These are phyloP conservation scores for Amblyjoppa fuscipennis DNA, from an alignment of 2,888 invertebrate genomes.

Conservation along the genomic window DNA sequence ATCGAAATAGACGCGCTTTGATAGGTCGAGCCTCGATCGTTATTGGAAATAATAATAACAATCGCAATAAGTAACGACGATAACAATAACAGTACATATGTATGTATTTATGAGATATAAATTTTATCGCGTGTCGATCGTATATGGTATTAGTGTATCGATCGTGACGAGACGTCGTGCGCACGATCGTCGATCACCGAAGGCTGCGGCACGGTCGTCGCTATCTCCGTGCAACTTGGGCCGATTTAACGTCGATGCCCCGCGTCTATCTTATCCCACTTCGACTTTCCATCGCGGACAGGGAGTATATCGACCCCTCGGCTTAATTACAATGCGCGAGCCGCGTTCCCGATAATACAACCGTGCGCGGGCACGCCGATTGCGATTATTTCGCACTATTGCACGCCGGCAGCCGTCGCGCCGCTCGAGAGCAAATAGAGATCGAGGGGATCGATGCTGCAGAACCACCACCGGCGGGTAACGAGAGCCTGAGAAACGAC, in stretches of 20 bases:
- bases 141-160: conserved; percentile 40
- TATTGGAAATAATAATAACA: conserved; percentile 48
- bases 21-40: conserved; percentile 57
- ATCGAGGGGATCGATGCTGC: conserved; percentile 41
- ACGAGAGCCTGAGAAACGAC: conserved; percentile 69
- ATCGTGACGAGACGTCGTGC: conserved; percentile 62
- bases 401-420: background rate
- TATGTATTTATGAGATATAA: conserved; percentile 49
- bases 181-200: conserved; percentile 60
- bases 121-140: conserved; percentile 47
- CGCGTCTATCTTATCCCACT: background rate
- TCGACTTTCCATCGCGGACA: conserved; percentile 60
- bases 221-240: conserved; percentile 23
- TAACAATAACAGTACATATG: conserved; percentile 45
- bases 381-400: conserved; percentile 46
- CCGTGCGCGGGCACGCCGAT: conserved; percentile 46
- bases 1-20: conserved; percentile 38
- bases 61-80: background rate
- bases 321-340: conserved; percentile 59
- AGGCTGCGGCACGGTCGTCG: conserved; percentile 44
- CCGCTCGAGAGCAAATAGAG: conserved; percentile 17
- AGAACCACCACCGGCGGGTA: background rate
- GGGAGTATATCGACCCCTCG: conserved; percentile 38
- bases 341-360: conserved; percentile 44
- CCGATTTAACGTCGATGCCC: conserved; percentile 19